Evolutionary conservation across 2,888 invertebrate genomes (phyloP).

Genomic region (Neoitamus cyanurus): DNA sequence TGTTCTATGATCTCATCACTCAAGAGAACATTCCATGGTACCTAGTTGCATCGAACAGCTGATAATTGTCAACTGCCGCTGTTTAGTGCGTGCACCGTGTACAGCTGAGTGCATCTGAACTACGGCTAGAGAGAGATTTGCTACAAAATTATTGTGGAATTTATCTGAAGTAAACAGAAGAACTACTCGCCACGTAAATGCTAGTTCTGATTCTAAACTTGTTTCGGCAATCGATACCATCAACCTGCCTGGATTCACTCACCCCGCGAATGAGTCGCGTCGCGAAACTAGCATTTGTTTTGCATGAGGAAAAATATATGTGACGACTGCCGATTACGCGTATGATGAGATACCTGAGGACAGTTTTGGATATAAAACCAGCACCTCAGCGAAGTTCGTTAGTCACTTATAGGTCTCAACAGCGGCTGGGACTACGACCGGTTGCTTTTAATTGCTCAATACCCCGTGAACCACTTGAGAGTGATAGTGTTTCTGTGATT

Average conservation of each 20-base stretch:
- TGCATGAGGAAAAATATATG: not conserved
- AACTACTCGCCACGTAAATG: not conserved
- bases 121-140: not conserved
- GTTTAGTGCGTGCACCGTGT: not conserved
- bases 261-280: not conserved
- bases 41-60: not conserved
- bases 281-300: not conserved
- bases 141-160: not conserved
- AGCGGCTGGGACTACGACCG: not conserved
- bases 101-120: not conserved
- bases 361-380: not conserved
- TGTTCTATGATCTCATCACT: not conserved
- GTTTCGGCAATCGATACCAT: not conserved
- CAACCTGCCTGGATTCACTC: not conserved
- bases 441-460: not conserved
- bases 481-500: not conserved
- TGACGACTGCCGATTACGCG: not conserved
- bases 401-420: not conserved
- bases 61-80: not conserved
- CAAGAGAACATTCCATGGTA: not conserved
- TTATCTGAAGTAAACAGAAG: not conserved
- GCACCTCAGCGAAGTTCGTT: not conserved
- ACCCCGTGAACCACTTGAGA: not conserved
- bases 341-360: not conserved
- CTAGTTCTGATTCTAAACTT: not conserved